Evolutionary conservation across 2,797 vertebrate genomes (phyloP), one percentile per base, ranked within the genome.

Genomic region (Semaprochilodus insignis): DNA sequence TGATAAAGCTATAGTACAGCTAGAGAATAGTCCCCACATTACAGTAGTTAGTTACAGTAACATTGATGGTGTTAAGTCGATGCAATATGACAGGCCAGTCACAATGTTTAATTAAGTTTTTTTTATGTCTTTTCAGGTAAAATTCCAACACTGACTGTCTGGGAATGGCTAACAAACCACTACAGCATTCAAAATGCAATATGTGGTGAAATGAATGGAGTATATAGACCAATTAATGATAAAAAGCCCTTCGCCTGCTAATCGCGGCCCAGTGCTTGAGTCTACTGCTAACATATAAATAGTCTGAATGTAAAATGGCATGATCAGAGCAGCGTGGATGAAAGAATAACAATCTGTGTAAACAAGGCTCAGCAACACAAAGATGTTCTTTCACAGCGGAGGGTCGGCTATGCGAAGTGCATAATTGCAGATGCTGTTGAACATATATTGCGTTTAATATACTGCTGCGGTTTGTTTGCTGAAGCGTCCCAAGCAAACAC

Each of bases 391-490:
- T 95, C 92, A 94, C 75, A 79, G 80, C 13, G 81, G 75, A 89
- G 75, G 78, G 88, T 85, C 88, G 90, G 89, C 91, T 90, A 92
- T 92, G 90, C 88, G 87, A 93, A 92, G 92, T 91, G 83, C 88
- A 93, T 94, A 93, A 95, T 94, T 94, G 91, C 90, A 88, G 67
- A 78, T 88, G 91, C 91, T 95, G 91, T 95, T 94, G 92, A 91
- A 93, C 91, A 93, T 95, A 92, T 91, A 93, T 92, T 91, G 90
- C 91, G 91, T 93, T 94, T 91, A 91, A 88, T 88, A 91, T 92
- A 93, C 89, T 92, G 90, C 92, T 93, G 93, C 88, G 92, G 94
- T 94, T 93, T 93, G 93, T 94, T 94, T 94, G 92, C 92, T 85
- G 17, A 91, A 93, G 91, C 91, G 90, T 87, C 87, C 89, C 86